These are phyloP conservation scores for Neolamprologus longior DNA, from an alignment of 2,113 vertebrate genomes.

Conservation along the genomic window DNA sequence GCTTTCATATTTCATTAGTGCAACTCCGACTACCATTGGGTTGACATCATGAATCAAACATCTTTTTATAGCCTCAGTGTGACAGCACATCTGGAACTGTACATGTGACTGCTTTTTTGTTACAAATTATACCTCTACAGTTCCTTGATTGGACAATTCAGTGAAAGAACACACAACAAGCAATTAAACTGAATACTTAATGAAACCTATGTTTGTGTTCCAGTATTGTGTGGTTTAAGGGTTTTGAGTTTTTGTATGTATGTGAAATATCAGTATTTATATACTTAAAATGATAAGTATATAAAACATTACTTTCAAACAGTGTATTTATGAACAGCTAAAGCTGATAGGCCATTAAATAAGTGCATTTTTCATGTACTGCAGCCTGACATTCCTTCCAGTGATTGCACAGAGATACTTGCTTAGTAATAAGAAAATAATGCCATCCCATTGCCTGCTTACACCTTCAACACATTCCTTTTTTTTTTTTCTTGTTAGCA, in stretches of 20 bases:
- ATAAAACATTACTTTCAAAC: not conserved
- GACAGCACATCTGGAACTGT: not conserved
- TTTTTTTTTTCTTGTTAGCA: not conserved
- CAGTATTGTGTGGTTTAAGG: not conserved
- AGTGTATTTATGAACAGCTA: not conserved
- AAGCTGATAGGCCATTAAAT: not conserved
- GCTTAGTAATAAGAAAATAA: not conserved
- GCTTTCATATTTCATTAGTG: not conserved
- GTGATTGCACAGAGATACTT: not conserved
- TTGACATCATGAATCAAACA: not conserved
- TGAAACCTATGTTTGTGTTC: not conserved
- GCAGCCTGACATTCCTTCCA: not conserved
- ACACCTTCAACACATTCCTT: not conserved
- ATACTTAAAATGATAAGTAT: not conserved
- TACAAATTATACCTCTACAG: not conserved
- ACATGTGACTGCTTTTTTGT: not conserved
- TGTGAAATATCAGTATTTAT: not conserved
- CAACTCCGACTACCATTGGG: not conserved
- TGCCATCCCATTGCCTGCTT: not conserved
- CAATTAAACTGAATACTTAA: not conserved
- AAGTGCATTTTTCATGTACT: not conserved
- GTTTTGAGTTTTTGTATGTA: not conserved
- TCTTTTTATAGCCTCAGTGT: not conserved
- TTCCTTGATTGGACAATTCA: conserved; percentile 17
- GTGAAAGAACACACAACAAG: not conserved